Percentiles rank a stretch among this genome's conserved stretches.
These are phyloP conservation scores for Entomobrya proxima DNA, from an alignment of 2,888 invertebrate species.

Conservation along the genomic window DNA sequence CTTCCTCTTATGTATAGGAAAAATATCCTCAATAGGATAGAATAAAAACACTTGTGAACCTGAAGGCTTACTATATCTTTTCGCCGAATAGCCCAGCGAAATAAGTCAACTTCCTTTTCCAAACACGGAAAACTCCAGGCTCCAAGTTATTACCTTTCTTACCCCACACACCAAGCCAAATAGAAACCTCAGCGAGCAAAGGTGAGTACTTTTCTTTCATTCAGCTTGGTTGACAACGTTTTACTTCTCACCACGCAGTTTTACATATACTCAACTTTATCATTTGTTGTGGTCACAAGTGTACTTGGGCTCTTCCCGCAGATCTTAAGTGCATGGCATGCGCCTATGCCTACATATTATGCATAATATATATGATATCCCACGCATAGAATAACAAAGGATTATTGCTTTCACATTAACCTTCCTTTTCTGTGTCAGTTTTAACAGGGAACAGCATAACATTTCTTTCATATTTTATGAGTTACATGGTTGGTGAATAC, in stretches of 20 bases:
- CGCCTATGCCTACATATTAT: no score
- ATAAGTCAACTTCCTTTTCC: background rate
- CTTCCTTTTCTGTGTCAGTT: background rate
- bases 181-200: background rate
- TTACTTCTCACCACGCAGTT: no score
- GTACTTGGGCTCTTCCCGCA: background rate
- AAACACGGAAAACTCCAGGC: background rate
- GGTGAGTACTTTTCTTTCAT: background rate
- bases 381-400: background rate
- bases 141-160: background rate
- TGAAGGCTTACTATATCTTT: no score
- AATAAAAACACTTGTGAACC: constrained; percentile 23
- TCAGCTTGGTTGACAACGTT: background rate
- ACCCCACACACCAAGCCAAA: background rate
- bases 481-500: no score
- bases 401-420: background rate
- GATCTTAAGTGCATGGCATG: no score
- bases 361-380: background rate
- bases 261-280: background rate
- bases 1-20: background rate
- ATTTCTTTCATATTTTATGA: no score
- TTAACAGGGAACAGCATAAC: background rate
- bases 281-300: background rate
- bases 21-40: background rate
- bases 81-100: no score